Base-by-base conservation (phyloP, 2,888 invertebrate genomes). In the Lithosia quadra region DNA sequence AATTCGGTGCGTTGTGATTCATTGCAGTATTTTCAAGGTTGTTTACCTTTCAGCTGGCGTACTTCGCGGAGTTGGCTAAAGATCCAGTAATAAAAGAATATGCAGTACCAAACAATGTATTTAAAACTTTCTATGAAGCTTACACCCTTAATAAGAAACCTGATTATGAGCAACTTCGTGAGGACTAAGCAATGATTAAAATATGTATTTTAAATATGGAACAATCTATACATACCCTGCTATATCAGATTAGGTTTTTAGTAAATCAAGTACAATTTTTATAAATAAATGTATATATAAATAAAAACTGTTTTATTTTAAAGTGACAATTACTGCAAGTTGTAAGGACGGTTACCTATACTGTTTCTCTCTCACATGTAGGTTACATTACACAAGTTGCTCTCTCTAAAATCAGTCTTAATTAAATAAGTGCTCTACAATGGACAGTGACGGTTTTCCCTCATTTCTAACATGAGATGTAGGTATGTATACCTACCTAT, bases 21-120 rank as follows among this genome's bases (percentile, higher is more conserved):
- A 49, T 18, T n/a, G 49, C n/a, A 18, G 43, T 39, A 39, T 39
- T 5, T n/a, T 49, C 18, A 7, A 43, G 7, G 18, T 49, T 49
- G 43, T 28, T 62, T 43, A 15, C 28, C 2, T 64, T 68, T 28
- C 64, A 68, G 68, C 1, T 59, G 36, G 39, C 64, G 28, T 68
- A 68, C 33, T 28, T 64, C 15, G 49, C 22, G 9, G 53, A 93
- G 10, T 97, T 97, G 97, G 90, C 93, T 22, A 92, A 96, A 76
- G 96, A 97, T 82, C 90, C 96, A 15, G 96, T 95, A 18, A 96
- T 97, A 0, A 95, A 94, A 77, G 92, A 94, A 63, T 96, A 96
- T 77, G 92, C 93, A 65, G 84, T 97, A 55, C 95, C 96, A 34
- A 91, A 95, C 8, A 96, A 96, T 56, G 88, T 93, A 3, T 95